Evolutionary conservation across 2,113 vertebrate genomes (phyloP).

Genomic region (Penelope pileata): DNA sequence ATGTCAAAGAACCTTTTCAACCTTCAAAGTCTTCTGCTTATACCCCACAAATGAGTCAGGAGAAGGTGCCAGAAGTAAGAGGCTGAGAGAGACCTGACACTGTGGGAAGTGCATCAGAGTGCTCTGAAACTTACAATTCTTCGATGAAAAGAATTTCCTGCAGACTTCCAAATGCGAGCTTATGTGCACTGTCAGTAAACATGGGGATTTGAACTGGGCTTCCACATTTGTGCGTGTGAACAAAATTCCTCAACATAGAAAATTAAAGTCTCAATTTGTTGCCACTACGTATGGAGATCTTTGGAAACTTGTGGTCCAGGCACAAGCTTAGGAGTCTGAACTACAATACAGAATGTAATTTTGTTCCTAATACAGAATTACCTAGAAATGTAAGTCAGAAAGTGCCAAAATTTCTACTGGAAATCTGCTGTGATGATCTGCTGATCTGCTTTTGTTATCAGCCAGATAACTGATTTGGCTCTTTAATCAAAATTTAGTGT

Average conservation of each 20-base stretch:
- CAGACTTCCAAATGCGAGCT: not conserved
- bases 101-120: not conserved
- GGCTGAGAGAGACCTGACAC: not conserved
- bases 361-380: not conserved
- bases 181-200: not conserved
- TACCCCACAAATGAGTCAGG: not conserved
- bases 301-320: not conserved
- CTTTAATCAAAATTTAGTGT: not conserved
- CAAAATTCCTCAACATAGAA: not conserved
- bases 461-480: not conserved
- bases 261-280: not conserved
- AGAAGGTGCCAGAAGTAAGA: not conserved
- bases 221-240: not conserved
- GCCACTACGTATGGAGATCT: fast-evolving
- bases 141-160: not conserved
- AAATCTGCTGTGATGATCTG: not conserved
- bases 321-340: not conserved
- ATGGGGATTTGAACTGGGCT: not conserved
- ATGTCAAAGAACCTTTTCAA: slow-evolving; percentile 4
- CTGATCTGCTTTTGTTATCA: not conserved
- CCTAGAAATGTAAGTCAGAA: not conserved
- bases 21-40: not conserved
- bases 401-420: not conserved
- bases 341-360: not conserved
- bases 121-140: not conserved